Base-by-base conservation (phyloP, 2,888 invertebrate genomes). In the Drosophila stalkeri region DNA sequence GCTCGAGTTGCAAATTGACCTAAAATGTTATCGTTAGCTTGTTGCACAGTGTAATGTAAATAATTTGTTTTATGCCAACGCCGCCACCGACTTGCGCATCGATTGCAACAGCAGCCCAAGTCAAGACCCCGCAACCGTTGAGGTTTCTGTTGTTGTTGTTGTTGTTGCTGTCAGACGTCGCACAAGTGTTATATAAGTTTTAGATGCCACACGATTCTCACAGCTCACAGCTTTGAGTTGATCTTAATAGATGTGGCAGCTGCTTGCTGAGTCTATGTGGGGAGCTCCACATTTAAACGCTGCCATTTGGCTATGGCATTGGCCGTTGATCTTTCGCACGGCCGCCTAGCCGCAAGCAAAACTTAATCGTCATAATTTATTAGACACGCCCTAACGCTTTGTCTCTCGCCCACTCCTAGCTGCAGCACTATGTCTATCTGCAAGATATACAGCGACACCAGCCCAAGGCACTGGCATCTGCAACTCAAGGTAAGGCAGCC, bases 371-470 rank as follows among this genome's bases (percentile, higher is more conserved):
- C 64, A 64, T 61, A 64, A 69, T 71, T 80, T 72, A 44, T 62
- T 43, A 52, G 56, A 33, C 80, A 70, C 80, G 67, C 60, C 73
- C 44, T 49, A 63, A 63, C 70, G 59, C 67, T 73, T 66, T 71
- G 54, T 72, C 67, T 73, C 59, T 73, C 57, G 66, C 47, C 57
- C 61, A 39, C 64, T 64, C 64, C 62, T 77, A 92, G 92, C 83
- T 92, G 64, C 92, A 92, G 80, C 92, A 92, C 65, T 92, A 89
- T 78, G 92, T 92, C 55, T 92, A 92, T 77, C 86, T 92, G 68
- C 92, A 92, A 87, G 92, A 92, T 63, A 86, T 92, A 23, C 90
- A 81, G 72, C 86, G 91, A 46, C 91, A 90, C 63, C 91, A 92
- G 64, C 87, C 86, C 66, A 91, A 91, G 80, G 81, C 89, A 47